Conservation (phyloP, 2,113 vertebrate genomes). For the Myiopsitta monachus region DNA sequence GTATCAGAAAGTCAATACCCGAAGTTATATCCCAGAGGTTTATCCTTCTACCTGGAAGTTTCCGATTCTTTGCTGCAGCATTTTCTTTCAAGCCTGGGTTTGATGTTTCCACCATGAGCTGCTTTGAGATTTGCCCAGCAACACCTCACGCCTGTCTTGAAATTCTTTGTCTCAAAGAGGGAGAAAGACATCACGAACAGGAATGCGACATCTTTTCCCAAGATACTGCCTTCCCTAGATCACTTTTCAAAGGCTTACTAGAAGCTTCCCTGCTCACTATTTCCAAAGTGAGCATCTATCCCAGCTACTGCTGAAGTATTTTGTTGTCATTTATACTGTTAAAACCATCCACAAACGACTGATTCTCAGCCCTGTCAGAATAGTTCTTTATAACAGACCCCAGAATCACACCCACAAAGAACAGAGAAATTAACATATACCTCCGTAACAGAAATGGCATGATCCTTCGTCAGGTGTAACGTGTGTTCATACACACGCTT, state of each 20-base stretch:
- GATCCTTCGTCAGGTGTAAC: neutral
- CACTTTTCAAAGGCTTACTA: neutral
- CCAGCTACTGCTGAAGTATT: neutral
- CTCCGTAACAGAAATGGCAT: neutral
- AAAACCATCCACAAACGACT: neutral
- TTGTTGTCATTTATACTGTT: neutral
- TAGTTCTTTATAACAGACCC: neutral
- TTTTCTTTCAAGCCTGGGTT: neutral
- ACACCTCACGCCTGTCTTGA: neutral
- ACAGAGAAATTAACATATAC: neutral
- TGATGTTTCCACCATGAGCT: neutral
- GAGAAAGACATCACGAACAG: neutral
- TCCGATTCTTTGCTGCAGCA: neutral
- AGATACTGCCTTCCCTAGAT: neutral
- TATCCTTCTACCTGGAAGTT: neutral
- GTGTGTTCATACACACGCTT: neutral
- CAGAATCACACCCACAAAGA: neutral
- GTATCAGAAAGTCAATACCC: neutral
- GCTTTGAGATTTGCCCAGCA: conserved; percentile 7
- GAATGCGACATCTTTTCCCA: neutral
- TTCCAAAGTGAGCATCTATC: neutral
- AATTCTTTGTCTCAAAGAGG: conserved; percentile 23
- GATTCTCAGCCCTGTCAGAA: neutral
- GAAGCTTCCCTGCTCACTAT: neutral
- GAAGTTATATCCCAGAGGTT: neutral